phyloP scores from a whole-genome alignment of 2,888 invertebrate genomes.

The Hemithea aestivaria region DNA sequence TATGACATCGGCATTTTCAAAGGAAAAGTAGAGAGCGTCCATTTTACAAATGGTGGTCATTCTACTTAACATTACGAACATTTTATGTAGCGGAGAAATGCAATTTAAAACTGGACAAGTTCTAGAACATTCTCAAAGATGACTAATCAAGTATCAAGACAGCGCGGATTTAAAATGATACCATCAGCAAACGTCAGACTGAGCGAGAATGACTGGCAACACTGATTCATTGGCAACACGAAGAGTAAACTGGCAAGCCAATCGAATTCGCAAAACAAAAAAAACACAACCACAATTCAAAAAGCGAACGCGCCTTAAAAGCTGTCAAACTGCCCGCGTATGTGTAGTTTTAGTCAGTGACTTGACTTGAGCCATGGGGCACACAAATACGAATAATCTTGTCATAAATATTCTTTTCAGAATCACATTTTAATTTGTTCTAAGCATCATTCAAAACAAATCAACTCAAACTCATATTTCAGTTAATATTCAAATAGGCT shows the following conservation, averaged over 20 bases:
- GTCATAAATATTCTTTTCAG: no score
- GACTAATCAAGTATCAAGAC: conserved; percentile 29
- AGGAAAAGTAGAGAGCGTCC: conserved; percentile 6
- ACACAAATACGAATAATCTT: no score
- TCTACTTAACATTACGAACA: no score
- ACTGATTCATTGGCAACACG: conserved; percentile 1
- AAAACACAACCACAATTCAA: conserved; percentile 65
- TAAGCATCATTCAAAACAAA: conserved; percentile 5
- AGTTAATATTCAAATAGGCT: no score
- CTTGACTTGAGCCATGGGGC: conserved; percentile 1
- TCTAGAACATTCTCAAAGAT: conserved; percentile 18
- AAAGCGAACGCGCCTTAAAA: conserved; percentile 73
- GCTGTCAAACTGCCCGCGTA: conserved; percentile 70
- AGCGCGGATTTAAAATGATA: conserved; percentile 23
- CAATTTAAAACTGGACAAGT: no score
- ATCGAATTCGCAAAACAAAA: conserved; percentile 43
- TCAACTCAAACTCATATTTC: conserved; percentile 6
- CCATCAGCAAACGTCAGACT: conserved; percentile 25
- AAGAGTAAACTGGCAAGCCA: conserved; percentile 44
- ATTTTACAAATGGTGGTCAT: no score
- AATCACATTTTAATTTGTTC: no score
- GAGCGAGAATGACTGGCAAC: conserved; percentile 32
- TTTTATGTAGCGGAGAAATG: no score
- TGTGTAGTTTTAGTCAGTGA: conserved; percentile 7
- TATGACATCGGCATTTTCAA: conserved; percentile 2